Conservation (phyloP, 2,888 invertebrate species). For the Listrodromus nycthemerus region DNA sequence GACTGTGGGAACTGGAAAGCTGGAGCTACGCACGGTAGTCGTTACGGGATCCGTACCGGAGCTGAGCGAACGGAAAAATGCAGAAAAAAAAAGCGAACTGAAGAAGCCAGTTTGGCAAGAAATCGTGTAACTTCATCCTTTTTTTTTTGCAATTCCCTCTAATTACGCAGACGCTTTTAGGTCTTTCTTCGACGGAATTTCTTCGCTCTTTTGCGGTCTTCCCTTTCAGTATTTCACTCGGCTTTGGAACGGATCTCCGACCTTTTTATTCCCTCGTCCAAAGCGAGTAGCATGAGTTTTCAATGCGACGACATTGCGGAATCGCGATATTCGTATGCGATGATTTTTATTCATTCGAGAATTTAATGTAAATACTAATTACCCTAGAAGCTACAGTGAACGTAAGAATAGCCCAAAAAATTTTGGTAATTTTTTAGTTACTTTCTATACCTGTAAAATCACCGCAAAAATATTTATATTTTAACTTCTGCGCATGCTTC, state of each 20-base stretch:
- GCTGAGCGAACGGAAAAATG: conserved; percentile 8
- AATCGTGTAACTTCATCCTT: conserved; percentile 63
- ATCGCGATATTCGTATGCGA: background rate
- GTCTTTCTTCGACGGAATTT: conserved; percentile 69
- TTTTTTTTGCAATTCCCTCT: conserved; percentile 74
- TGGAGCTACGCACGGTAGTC: conserved; percentile 21
- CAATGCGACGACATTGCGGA: background rate
- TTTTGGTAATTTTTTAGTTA: too few relatives aligned
- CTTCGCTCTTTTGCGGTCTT: conserved; percentile 34
- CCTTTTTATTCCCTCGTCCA: background rate
- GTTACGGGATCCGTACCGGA: conserved; percentile 25
- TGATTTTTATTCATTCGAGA: too few relatives aligned
- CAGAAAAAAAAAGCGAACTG: conserved; percentile 32
- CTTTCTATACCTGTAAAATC: too few relatives aligned
- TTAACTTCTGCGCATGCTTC: too few relatives aligned
- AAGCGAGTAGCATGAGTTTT: background rate
- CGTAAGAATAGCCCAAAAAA: too few relatives aligned
- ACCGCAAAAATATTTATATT: too few relatives aligned
- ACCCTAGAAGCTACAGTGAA: too few relatives aligned
- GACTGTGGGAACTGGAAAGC: conserved; percentile 55
- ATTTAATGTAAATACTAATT: too few relatives aligned
- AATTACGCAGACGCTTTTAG: conserved; percentile 74
- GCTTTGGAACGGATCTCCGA: background rate
- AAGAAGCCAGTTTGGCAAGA: conserved; percentile 68
- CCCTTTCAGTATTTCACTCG: conserved; percentile 36